phyloP scores from a whole-genome alignment of 1,140 invertebrate species.

The Tetranychus cinnabarinus region DNA sequence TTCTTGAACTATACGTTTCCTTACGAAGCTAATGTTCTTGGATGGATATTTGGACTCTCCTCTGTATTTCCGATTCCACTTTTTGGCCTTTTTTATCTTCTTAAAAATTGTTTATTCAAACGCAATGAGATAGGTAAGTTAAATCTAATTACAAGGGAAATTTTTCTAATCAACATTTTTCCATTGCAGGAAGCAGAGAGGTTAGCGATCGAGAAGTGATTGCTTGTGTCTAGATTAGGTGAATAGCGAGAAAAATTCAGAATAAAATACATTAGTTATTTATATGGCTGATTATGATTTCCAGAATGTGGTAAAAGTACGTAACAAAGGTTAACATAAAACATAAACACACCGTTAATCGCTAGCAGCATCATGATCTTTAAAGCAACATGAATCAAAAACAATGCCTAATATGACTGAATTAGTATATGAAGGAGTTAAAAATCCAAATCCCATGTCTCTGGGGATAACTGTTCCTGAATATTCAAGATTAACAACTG shows the following conservation, averaged over 20 bases:
- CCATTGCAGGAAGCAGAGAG: no score
- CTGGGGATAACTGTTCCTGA: constrained; percentile 16
- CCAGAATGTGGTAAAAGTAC: no score
- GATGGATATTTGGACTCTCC: not conserved
- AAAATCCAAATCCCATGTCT: constrained; percentile 51
- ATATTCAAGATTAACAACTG: constrained; percentile 55
- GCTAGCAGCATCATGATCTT: constrained; percentile 22
- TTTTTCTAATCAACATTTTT: no score
- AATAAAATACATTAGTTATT: no score
- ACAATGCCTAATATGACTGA: constrained; percentile 64
- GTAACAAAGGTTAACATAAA: not conserved
- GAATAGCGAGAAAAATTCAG: no score
- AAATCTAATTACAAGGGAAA: no score
- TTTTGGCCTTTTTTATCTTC: not conserved
- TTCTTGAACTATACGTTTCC: not conserved
- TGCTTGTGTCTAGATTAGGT: no score
- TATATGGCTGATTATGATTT: no score
- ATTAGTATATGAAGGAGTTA: constrained; percentile 60
- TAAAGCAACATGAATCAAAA: constrained; percentile 62
- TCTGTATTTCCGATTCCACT: not conserved
- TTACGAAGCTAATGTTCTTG: not conserved
- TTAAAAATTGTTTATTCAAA: not conserved
- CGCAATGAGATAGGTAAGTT: not conserved
- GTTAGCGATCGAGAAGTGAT: no score
- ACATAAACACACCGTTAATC: not conserved